Evolutionary conservation across 2,113 vertebrate genomes (phyloP).

Genomic region (Coryphaenoides rupestris): DNA sequence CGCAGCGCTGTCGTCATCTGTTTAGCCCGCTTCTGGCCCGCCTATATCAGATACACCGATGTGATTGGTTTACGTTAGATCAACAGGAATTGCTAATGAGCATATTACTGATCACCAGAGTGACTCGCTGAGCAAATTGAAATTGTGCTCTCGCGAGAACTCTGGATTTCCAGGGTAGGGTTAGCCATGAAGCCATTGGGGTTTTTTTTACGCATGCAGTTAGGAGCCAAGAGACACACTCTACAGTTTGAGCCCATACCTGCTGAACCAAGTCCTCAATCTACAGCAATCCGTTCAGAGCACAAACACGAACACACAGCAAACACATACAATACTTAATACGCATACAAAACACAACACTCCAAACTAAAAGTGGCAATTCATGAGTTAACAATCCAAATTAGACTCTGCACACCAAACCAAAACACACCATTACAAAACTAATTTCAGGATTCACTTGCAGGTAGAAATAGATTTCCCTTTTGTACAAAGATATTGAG

Average conservation of each 20-base stretch:
- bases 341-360: neutral
- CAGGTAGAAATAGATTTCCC: neutral
- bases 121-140: no score
- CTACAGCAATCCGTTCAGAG: slow-evolving; percentile 71
- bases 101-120: no score
- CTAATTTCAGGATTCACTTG: slow-evolving; percentile 33
- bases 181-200: slow-evolving; percentile 6
- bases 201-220: slow-evolving; percentile 28
- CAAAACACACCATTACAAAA: neutral
- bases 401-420: neutral
- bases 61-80: no score
- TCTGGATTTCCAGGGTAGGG: no score
- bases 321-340: slow-evolving; percentile 46
- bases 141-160: no score
- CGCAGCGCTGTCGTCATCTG: no score
- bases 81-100: no score
- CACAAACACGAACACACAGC: slow-evolving; percentile 52
- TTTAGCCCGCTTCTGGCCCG: no score
- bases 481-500: no score
- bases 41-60: no score
- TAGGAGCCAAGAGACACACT: slow-evolving; percentile 29
- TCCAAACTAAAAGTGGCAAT: neutral
- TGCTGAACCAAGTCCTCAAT: slow-evolving; percentile 80
- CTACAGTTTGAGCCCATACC: slow-evolving; percentile 73
- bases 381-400: neutral